Evolutionary conservation across 2,797 vertebrate genomes (phyloP).

Genomic region (Cryptoprocta ferox): DNA sequence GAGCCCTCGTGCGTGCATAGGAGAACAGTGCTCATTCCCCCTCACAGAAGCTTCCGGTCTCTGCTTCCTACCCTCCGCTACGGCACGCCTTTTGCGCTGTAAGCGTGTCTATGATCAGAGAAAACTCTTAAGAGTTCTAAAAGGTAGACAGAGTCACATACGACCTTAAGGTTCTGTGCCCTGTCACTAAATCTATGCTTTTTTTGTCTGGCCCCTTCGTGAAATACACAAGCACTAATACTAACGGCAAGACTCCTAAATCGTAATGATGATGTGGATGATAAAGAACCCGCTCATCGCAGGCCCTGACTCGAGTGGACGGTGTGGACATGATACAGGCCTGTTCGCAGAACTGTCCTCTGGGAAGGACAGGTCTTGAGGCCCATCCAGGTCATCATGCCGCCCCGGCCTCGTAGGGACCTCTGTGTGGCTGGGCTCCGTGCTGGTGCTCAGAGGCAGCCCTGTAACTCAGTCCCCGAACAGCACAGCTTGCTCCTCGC

Average conservation of each 20-base stretch:
- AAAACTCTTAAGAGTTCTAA: neutral
- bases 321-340: neutral
- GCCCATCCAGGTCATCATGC: neutral
- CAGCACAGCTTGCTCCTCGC: fast-evolving
- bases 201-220: neutral
- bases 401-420: neutral
- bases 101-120: neutral
- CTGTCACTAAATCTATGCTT: neutral
- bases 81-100: no score
- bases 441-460: fast-evolving
- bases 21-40: no score
- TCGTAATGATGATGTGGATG: fast-evolving
- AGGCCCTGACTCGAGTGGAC: neutral
- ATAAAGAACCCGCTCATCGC: neutral
- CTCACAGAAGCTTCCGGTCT: neutral
- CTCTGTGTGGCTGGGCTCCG: no score
- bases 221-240: neutral
- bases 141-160: no score
- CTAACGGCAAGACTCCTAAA: neutral
- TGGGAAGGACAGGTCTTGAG: neutral
- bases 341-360: neutral
- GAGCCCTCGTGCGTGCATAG: no score
- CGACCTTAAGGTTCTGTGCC: fast-evolving
- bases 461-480: fast-evolving
- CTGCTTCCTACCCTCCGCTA: neutral